phyloP scores from a whole-genome alignment of 2,888 invertebrate species.

The Luperina testacea region DNA sequence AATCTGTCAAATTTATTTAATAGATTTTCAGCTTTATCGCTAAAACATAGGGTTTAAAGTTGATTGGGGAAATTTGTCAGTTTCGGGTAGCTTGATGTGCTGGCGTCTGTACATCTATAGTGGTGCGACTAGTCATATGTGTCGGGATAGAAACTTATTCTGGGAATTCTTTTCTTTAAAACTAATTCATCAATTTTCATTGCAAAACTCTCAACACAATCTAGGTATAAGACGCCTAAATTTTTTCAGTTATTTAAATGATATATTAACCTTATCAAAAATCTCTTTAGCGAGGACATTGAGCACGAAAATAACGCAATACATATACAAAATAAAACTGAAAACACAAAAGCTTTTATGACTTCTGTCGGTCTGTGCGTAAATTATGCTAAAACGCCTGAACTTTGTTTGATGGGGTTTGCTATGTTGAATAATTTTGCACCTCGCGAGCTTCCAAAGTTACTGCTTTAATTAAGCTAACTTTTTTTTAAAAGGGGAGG shows the following conservation, averaged over 20 bases:
- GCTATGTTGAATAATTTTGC: slow-evolving; percentile 45
- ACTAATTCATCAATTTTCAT: not conserved
- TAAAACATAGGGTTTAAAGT: too few species aligned
- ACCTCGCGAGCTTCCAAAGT: slow-evolving; percentile 16
- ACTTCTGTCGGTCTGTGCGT: slow-evolving; percentile 45
- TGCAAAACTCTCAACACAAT: not conserved
- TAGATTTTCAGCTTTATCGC: too few species aligned
- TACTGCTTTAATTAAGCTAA: slow-evolving; percentile 12
- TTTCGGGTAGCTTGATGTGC: too few species aligned
- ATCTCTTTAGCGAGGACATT: not conserved
- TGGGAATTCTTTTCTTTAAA: not conserved
- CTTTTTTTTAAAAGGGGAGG: too few species aligned
- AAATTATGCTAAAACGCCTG: slow-evolving; percentile 56
- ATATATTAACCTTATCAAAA: not conserved
- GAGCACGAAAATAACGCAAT: not conserved
- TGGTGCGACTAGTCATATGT: too few species aligned
- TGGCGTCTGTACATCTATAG: too few species aligned
- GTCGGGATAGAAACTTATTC: too few species aligned
- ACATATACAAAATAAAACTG: slow-evolving; percentile 39
- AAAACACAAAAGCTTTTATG: slow-evolving; percentile 49
- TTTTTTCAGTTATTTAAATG: not conserved
- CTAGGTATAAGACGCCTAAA: not conserved
- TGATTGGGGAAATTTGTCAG: too few species aligned
- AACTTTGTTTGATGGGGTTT: slow-evolving; percentile 58
- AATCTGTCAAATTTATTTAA: too few species aligned